phyloP scores from a whole-genome alignment of 2,797 vertebrate genomes.

The Pelobates cultripes region DNA sequence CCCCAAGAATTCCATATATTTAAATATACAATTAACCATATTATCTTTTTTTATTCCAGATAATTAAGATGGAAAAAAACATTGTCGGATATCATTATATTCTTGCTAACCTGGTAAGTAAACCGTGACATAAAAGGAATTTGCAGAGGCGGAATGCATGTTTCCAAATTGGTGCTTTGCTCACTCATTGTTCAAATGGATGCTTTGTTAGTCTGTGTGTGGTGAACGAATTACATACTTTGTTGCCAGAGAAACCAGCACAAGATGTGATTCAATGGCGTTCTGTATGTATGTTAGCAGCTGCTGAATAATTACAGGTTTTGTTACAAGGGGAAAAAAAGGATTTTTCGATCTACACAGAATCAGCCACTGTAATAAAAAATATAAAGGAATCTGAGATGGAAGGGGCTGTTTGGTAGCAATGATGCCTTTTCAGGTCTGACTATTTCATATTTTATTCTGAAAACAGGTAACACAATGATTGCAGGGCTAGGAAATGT shows the following conservation, averaged over 20 bases:
- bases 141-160: constrained; percentile 39
- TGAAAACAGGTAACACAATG: not conserved
- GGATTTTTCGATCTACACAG: constrained; percentile 31
- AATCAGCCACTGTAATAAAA: constrained; percentile 4
- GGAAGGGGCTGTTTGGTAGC: too few species aligned
- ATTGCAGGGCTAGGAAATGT: too few species aligned
- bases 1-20: not conserved
- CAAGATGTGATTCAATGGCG: constrained; percentile 15
- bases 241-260: constrained; percentile 46
- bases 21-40: constrained; percentile 7
- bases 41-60: constrained; percentile 74
- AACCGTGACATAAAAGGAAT: constrained; percentile 23
- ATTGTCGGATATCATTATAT: constrained; percentile 98
- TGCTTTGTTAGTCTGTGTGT: constrained; percentile 31
- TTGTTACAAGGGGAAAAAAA: constrained; percentile 31
- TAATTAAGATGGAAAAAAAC: constrained; percentile 93
- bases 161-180: constrained; percentile 20
- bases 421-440: too few species aligned
- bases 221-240: constrained; percentile 9
- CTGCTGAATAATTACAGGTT: constrained; percentile 42
- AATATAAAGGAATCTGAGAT: not conserved
- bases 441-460: not conserved
- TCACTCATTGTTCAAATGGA: constrained; percentile 37
- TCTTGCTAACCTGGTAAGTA: constrained; percentile 95
- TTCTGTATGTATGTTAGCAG: constrained; percentile 32